Base-by-base conservation (phyloP, 2,888 invertebrate species). In the Leucophenga maculata region DNA sequence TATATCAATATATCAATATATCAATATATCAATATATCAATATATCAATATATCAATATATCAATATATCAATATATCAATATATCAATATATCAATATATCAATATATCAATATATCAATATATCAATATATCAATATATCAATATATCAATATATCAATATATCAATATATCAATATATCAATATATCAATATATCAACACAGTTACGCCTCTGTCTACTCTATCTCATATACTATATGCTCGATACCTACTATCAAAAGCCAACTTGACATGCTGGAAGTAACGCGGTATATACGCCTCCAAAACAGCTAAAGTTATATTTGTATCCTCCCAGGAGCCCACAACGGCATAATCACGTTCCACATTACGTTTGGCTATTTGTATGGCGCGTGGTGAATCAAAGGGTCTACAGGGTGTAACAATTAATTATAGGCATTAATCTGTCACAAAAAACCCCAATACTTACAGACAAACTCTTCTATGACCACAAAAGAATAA, bases 401-500 rank as follows among this genome's bases (percentile, higher is more conserved):
- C 95, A 87, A 96, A 95, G 13, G 95, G 95, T 73, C 95, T 94
- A 89, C 16, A n/a, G n/a, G n/a, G n/a, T n/a, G n/a, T n/a, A n/a
- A n/a, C n/a, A 39, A 55, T 77, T 50, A 8, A n/a, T 50, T 48
- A 48, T n/a, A 48, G n/a, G n/a, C 48, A 6, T 72, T 68, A 48
- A 48, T 20, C 32, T n/a, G n/a, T 4, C 8, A 32, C 3, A 6
- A 14, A 8, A n/a, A 26, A 57, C 20, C 22, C n/a, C 1, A 26
- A 50, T 50, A 50, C 94, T 91, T 87, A 94, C 94, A 93, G 92
- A 92, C 94, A 95, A 77, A 93, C 93, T 54, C 93, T 92, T 75
- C 93, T 93, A 86, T 96, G 95, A 3, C 96, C 96, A 85, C 96
- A 97, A 88, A 95, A 96, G 89, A 96, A 95, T 79, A 95, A 91